Evolutionary conservation across 2,797 vertebrate genomes (phyloP), one percentile per base, ranked within the genome.

Genomic region (Apogon talboti): DNA sequence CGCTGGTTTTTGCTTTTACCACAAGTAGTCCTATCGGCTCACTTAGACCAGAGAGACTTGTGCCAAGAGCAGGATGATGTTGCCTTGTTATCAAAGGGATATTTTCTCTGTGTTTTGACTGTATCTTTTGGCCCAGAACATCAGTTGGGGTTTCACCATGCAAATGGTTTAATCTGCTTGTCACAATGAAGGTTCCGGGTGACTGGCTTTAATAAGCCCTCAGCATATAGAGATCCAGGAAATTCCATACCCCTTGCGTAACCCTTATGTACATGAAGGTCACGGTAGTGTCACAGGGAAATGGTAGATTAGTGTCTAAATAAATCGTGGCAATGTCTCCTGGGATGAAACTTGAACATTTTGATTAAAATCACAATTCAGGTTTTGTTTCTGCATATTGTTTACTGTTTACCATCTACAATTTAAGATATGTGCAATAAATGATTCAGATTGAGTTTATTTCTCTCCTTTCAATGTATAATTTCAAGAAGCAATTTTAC

Each of bases 161-260:
- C 83, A 89, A 85, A 87, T 89, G 81, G 76, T 85, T 86, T 92
- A 84, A 91, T 91, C 85, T 89, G 83, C 87, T 88, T 92, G 91
- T 92, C 91, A 89, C 81, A 91, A 81, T 81, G 84, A 85, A 87
- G 76, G 88, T 92, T 93, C 87, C 61, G 78, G 87, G 75, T 86
- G 90, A 86, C 78, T 90, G 87, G 69, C 78, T 92, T 87, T 89
- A 90, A 91, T 91, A 90, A 85, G 85, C 83, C 73, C 57, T 85
- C 79, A 88, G 80, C 80, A 83, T 90, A 85, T 88, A 87, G 78
- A 83, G 82, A 89, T 86, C 76, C 85, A 81, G 78, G 82, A 84
- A 88, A 87, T 83, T 87, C 76, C 79, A 77, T 67, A 82, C 64
- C 75, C 75, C 78, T 84, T 75, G 58, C 49, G 48, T 87, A 90